Base-by-base conservation (phyloP, 2,797 vertebrate genomes). In the Etheostoma nigrum region DNA sequence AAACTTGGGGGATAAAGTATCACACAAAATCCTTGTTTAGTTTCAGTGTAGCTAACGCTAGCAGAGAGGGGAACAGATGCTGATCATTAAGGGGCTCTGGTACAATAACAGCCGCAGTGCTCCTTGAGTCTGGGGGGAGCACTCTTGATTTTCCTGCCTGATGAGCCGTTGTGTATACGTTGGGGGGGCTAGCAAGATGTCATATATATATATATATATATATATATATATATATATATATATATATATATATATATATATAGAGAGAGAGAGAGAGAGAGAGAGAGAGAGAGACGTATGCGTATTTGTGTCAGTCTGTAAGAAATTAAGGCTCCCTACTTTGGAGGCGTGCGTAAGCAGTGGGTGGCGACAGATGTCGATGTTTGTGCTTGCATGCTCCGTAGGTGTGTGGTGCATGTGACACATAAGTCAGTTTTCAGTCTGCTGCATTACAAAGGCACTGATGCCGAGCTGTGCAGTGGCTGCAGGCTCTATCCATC, bases 1-100 rank as follows among this genome's bases (percentile, higher is more conserved):
- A 82, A 83, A 84, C 83, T 59, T 78, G 59, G 76, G 55, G 61
- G 65, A 81, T 79, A 78, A 77, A 75, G 76, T 67, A 79, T 66
- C 1, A 42, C 81, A 79, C 76, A 83, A 77, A 82, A 82, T 80
- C 83, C 76, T 87, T 87, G 85, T 85, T 92, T 87, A 74, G 86
- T 79, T 79, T 84, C 82, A 76, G 74, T 83, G 71, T 69, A 47
- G 87, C 86, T 88, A 87, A 86, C 48, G 51, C 85, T 86, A 82
- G 81, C 85, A 74, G 81, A 86, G 84, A 83, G 60, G 78, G 83
- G 80, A 92, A 90, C 93, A 93, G 92, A 93, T 93, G 93, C 90
- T 91, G 91, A 91, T 93, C 91, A 93, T 94, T 93, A 94, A 90
- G 90, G 70, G 86, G 86, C 87, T 89, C 74, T 86, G 86, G 79